Evolutionary conservation across 2,888 invertebrate species (phyloP).

Genomic region (Caenorhabditis sp.): DNA sequence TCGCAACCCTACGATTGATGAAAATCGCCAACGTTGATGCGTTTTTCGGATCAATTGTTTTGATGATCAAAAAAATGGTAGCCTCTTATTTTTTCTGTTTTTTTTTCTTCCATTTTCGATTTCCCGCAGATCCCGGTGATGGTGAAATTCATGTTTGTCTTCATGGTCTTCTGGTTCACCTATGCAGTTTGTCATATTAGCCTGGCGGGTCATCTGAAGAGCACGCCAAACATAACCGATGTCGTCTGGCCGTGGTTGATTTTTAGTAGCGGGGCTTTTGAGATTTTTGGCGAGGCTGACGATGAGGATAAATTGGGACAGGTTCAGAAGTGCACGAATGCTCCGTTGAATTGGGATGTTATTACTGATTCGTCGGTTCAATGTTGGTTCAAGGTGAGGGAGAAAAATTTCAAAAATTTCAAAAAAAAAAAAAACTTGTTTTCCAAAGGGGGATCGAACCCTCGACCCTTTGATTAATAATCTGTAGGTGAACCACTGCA

Average conservation of each 20-base stretch:
- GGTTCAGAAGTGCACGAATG: slow-evolving; percentile 36
- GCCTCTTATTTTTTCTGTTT: too few relatives aligned
- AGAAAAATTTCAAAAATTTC: too few relatives aligned
- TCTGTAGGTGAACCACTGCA: too few relatives aligned
- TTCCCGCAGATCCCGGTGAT: slow-evolving; percentile 43
- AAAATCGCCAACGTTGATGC: slow-evolving; percentile 49
- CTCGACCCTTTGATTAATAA: too few relatives aligned
- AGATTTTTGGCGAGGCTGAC: slow-evolving; percentile 53
- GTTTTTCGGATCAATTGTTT: slow-evolving; percentile 49
- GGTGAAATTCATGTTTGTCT: slow-evolving; percentile 50
- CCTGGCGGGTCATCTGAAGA: slow-evolving; percentile 41
- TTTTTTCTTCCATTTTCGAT: too few relatives aligned
- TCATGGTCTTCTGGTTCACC: slow-evolving; percentile 52
- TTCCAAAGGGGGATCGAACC: too few relatives aligned
- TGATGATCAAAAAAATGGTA: slow-evolving; percentile 50
- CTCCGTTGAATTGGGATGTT: slow-evolving; percentile 36
- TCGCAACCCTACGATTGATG: slow-evolving; percentile 48
- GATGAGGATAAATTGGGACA: slow-evolving; percentile 45
- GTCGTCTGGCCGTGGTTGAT: slow-evolving; percentile 47
- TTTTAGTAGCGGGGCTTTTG: slow-evolving; percentile 53
- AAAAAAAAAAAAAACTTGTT: neutral
- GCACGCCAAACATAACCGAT: slow-evolving; percentile 41
- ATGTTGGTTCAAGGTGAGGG: slow-evolving; percentile 51
- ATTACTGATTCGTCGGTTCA: slow-evolving; percentile 45
- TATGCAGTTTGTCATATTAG: slow-evolving; percentile 52